A percentile compares a stretch with the other conserved stretches of the same genome.
phyloP scores from a whole-genome alignment of 1,140 invertebrate species.

The Diabrotica virgifera region DNA sequence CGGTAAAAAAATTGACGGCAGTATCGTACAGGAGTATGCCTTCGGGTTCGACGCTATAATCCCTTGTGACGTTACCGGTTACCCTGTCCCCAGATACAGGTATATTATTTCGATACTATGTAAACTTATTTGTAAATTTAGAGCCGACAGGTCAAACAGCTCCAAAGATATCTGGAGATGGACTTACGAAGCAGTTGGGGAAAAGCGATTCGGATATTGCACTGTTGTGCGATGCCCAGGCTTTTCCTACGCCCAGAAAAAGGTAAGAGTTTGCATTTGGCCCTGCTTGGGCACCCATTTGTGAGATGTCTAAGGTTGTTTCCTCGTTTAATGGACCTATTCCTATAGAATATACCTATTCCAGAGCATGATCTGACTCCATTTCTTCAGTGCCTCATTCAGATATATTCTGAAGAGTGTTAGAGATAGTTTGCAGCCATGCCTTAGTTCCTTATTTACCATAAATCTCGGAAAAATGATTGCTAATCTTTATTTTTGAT shows the following conservation, averaged over 20 bases:
- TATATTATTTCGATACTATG: constrained; percentile 33
- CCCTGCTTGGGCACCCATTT: no score
- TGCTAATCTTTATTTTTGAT: no score
- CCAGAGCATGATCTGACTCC: no score
- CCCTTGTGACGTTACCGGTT: constrained; percentile 57
- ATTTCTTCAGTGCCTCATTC: no score
- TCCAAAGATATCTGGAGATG: constrained; percentile 60
- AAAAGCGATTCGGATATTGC: constrained; percentile 41
- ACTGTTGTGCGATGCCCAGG: constrained; percentile 65
- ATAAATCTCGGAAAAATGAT: no score
- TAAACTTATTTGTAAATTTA: constrained; percentile 38
- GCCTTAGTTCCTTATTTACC: no score
- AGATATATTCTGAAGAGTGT: no score
- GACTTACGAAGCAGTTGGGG: constrained; percentile 54
- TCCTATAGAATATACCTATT: no score
- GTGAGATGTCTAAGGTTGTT: no score
- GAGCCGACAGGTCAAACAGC: constrained; percentile 61
- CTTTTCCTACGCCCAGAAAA: constrained; percentile 56
- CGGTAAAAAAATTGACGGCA: constrained; percentile 58
- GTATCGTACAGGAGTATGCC: constrained; percentile 53
- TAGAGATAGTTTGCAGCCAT: no score
- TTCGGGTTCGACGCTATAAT: constrained; percentile 47
- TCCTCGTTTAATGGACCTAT: no score
- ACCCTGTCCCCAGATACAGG: constrained; percentile 60
- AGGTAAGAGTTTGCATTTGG: constrained; percentile 44